A percentile compares a stretch with the other conserved stretches of the same genome.
Evolutionary conservation across 2,797 vertebrate genomes (phyloP).

Genomic region (Pterois miles): DNA sequence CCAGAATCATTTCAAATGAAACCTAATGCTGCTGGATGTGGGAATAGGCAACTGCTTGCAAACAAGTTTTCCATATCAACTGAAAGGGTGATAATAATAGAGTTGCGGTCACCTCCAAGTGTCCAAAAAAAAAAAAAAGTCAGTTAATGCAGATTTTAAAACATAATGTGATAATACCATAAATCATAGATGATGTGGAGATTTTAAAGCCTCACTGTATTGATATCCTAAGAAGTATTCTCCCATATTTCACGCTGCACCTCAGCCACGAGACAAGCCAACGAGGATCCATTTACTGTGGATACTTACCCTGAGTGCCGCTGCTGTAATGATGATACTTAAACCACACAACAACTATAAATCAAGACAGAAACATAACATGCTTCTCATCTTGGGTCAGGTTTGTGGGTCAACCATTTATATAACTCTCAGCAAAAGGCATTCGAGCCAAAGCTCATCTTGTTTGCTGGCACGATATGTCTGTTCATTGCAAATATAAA

Average conservation of each 20-base stretch:
- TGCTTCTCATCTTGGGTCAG: conserved; percentile 32
- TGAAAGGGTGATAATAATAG: background rate
- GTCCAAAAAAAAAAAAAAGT: background rate
- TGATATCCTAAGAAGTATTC: background rate
- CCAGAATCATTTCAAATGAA: background rate
- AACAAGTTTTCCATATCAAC: background rate
- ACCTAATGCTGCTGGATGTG: background rate
- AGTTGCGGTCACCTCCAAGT: background rate
- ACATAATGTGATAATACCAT: background rate
- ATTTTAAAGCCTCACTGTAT: background rate
- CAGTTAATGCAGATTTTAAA: background rate
- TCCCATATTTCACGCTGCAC: background rate
- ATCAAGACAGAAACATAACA: conserved; percentile 37
- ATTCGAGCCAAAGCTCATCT: conserved; percentile 45
- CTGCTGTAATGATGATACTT: conserved; percentile 44
- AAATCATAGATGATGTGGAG: background rate
- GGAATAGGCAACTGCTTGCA: background rate
- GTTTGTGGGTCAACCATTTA: conserved; percentile 49
- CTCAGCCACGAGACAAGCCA: conserved; percentile 17
- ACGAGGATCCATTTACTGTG: conserved; percentile 35
- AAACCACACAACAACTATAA: conserved; percentile 39
- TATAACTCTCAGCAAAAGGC: conserved; percentile 39
- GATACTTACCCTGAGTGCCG: conserved; percentile 8
- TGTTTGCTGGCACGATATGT: conserved; percentile 41
- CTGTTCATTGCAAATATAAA: conserved; percentile 50